These are phyloP conservation scores for Clarias fuscus DNA, from an alignment of 2,797 vertebrate genomes.

Conservation along the genomic window DNA sequence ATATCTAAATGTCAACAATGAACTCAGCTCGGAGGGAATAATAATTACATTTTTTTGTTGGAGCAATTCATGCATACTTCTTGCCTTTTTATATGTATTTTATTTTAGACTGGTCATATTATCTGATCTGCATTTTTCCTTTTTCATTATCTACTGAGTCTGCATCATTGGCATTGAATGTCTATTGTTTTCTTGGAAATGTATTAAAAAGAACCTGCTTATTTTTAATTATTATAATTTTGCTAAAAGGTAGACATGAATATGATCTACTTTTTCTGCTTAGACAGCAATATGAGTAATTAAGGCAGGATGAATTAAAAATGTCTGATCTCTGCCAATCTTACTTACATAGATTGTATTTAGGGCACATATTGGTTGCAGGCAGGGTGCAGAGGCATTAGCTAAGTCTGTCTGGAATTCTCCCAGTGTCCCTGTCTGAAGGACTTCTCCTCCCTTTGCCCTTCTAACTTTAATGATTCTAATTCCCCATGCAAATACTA, in stretches of 20 bases:
- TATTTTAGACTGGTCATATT: slow-evolving; percentile 2
- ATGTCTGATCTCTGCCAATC: slow-evolving; percentile 22
- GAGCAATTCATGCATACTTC: background rate
- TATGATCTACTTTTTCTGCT: slow-evolving; percentile 23
- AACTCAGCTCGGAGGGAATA: slow-evolving; percentile 21
- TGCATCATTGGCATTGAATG: slow-evolving; percentile 14
- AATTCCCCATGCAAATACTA: slow-evolving; percentile 86
- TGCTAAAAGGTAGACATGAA: background rate
- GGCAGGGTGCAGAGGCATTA: slow-evolving; percentile 38
- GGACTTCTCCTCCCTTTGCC: slow-evolving; percentile 77
- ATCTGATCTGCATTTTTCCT: slow-evolving; percentile 23
- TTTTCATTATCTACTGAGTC: slow-evolving; percentile 23
- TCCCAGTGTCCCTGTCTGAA: slow-evolving; percentile 57
- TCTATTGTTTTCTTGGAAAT: slow-evolving; percentile 2
- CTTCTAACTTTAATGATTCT: slow-evolving; percentile 79
- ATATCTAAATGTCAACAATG: slow-evolving; percentile 30
- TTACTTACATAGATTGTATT: slow-evolving; percentile 3
- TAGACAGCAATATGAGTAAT: slow-evolving; percentile 27
- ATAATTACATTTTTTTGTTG: slow-evolving; percentile 26
- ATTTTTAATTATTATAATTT: slow-evolving; percentile 12
- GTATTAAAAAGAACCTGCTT: background rate
- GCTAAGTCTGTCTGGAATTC: slow-evolving; percentile 46
- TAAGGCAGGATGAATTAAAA: slow-evolving; percentile 21
- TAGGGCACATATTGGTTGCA: slow-evolving; percentile 25
- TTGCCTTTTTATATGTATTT: slow-evolving; percentile 12